Percentiles rank a stretch among this genome's conserved stretches.
phyloP scores from a whole-genome alignment of 2,888 invertebrate species.

The Lasius fuliginosus region DNA sequence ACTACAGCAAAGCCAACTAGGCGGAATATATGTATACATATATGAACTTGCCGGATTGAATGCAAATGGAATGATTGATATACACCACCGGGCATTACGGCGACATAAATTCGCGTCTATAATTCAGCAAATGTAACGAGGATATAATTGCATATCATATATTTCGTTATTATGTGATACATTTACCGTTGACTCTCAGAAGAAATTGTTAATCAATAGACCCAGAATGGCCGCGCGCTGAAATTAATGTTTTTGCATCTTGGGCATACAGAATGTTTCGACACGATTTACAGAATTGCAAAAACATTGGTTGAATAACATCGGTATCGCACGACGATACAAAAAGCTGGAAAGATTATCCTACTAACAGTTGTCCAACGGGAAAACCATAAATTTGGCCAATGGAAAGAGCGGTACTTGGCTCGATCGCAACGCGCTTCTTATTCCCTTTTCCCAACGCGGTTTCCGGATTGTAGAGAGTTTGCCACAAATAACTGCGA shows the following conservation, averaged over 20 bases:
- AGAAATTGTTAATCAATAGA: constrained; percentile 47
- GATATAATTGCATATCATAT: constrained; percentile 47
- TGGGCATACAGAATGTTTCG: not conserved
- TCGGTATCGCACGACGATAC: not conserved
- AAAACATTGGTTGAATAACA: not conserved
- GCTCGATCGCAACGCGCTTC: constrained; percentile 21
- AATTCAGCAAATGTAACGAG: constrained; percentile 50
- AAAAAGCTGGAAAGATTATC: constrained; percentile 14
- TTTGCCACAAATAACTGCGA: not conserved
- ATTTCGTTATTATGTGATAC: constrained; percentile 47
- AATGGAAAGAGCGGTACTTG: constrained; percentile 60
- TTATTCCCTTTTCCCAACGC: constrained; percentile 5
- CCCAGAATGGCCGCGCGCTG: not conserved
- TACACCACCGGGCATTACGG: constrained; percentile 39
- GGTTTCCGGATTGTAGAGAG: not conserved
- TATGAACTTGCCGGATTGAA: constrained; percentile 47
- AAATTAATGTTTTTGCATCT: constrained; percentile 28
- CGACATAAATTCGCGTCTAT: constrained; percentile 46
- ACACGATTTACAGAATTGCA: not conserved
- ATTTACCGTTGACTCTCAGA: constrained; percentile 31
- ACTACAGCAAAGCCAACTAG: constrained; percentile 28
- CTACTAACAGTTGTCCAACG: not conserved
- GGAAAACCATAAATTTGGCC: constrained; percentile 40
- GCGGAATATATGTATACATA: constrained; percentile 5
- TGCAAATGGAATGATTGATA: constrained; percentile 53